Evolutionary conservation across 2,797 vertebrate species (phyloP).

Genomic region (Columba guinea): DNA sequence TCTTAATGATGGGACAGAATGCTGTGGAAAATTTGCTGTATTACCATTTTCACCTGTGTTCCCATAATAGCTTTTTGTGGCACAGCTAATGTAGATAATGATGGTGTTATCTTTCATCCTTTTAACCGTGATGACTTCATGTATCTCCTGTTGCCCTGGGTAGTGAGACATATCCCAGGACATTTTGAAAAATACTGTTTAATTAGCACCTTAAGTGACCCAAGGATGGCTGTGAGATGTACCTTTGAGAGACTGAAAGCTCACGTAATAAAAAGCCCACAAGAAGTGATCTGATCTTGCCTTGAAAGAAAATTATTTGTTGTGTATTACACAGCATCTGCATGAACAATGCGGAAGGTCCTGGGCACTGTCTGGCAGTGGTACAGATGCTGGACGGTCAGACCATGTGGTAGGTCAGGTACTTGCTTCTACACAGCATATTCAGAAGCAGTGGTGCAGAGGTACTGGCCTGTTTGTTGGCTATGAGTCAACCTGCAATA

Average conservation of each 20-base stretch:
- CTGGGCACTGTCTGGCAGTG: neutral
- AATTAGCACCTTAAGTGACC: neutral
- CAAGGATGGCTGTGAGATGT: neutral
- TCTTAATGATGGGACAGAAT: neutral
- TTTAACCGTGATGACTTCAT: neutral
- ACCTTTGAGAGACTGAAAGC: neutral
- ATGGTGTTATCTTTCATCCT: neutral
- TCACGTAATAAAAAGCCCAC: fast-evolving
- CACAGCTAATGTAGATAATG: neutral
- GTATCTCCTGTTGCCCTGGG: neutral
- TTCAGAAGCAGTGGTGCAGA: neutral
- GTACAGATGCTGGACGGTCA: neutral
- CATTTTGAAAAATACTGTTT: neutral
- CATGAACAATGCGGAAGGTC: neutral
- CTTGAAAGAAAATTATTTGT: neutral
- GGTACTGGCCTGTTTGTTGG: neutral
- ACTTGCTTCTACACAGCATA: neutral
- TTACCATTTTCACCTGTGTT: neutral
- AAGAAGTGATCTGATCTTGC: neutral
- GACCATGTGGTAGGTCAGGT: neutral
- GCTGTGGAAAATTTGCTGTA: neutral
- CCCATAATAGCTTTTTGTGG: neutral
- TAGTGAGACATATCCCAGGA: neutral
- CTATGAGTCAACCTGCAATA: neutral
- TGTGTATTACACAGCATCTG: neutral